Conservation (phyloP, 1,140 invertebrate genomes). For the Caenorhabditis latens region DNA sequence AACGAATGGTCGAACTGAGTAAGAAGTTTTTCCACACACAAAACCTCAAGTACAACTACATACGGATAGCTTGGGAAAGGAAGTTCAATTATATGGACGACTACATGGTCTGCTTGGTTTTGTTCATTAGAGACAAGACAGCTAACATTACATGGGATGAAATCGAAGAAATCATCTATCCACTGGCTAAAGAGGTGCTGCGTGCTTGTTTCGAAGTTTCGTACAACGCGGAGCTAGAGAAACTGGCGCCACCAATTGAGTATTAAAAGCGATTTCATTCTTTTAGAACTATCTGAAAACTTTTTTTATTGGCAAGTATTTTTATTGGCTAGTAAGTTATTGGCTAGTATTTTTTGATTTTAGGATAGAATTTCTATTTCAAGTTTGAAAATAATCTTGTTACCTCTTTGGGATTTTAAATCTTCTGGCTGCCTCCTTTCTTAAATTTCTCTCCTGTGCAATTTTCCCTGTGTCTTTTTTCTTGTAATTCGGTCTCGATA, state of each 20-base stretch:
- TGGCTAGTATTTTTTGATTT: too few species aligned
- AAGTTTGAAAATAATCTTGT: too few species aligned
- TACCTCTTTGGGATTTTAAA: too few species aligned
- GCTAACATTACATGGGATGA: slow-evolving; percentile 1
- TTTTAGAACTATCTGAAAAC: too few species aligned
- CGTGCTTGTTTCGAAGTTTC: neutral
- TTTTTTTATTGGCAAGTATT: too few species aligned
- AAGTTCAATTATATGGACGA: slow-evolving; percentile 2
- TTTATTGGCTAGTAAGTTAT: too few species aligned
- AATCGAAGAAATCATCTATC: slow-evolving; percentile 2
- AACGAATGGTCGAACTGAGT: neutral
- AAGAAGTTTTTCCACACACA: neutral
- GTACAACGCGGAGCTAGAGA: neutral
- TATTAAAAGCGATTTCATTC: too few species aligned
- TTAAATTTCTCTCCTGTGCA: too few species aligned
- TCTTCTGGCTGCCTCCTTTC: too few species aligned
- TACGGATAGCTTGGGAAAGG: slow-evolving; percentile 4
- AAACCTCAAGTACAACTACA: neutral
- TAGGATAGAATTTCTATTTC: too few species aligned
- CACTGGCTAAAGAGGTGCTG: neutral
- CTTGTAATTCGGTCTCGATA: too few species aligned
- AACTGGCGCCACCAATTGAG: neutral
- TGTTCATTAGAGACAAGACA: slow-evolving; percentile 9
- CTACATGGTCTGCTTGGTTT: slow-evolving; percentile 19
- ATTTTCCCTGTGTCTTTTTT: too few species aligned